A percentile compares a stretch with the other conserved stretches of the same genome.
These are phyloP conservation scores for Octodon degus DNA, from an alignment of 2,113 vertebrate species.

Conservation along the genomic window DNA sequence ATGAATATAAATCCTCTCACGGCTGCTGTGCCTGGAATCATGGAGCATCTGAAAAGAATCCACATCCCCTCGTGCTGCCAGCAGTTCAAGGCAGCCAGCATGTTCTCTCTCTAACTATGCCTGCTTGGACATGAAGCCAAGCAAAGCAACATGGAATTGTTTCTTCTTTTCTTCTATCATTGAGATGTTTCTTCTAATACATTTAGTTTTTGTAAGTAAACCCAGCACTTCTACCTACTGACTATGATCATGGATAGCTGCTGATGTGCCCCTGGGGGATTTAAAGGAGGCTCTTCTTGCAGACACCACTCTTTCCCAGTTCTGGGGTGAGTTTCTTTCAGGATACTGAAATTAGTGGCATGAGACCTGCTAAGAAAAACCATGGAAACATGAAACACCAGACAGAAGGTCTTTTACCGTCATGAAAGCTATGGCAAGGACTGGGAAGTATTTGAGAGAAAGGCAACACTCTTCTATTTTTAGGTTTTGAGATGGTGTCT, in stretches of 20 bases:
- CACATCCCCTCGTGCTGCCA: rapidly evolving
- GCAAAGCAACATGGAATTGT: neutral
- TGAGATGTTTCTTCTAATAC: neutral
- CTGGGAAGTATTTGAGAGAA: neutral
- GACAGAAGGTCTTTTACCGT: neutral
- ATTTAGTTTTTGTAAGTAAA: neutral
- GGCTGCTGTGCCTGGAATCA: neutral
- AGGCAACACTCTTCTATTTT: neutral
- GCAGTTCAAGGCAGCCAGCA: rapidly evolving
- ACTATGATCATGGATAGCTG: neutral
- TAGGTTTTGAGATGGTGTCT: neutral
- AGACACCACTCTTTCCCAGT: neutral
- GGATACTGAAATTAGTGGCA: neutral
- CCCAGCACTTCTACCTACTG: neutral
- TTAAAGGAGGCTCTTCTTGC: neutral
- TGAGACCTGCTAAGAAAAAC: too few species aligned
- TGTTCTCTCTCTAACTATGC: neutral
- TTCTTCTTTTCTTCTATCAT: neutral
- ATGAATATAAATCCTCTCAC: neutral
- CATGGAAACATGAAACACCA: too few species aligned
- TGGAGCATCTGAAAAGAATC: neutral
- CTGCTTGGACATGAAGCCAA: rapidly evolving
- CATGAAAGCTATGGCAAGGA: neutral
- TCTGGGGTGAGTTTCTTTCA: neutral
- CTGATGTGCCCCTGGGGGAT: neutral